Base-by-base conservation (phyloP, 2,113 vertebrate species). In the Anhinga rufa region DNA sequence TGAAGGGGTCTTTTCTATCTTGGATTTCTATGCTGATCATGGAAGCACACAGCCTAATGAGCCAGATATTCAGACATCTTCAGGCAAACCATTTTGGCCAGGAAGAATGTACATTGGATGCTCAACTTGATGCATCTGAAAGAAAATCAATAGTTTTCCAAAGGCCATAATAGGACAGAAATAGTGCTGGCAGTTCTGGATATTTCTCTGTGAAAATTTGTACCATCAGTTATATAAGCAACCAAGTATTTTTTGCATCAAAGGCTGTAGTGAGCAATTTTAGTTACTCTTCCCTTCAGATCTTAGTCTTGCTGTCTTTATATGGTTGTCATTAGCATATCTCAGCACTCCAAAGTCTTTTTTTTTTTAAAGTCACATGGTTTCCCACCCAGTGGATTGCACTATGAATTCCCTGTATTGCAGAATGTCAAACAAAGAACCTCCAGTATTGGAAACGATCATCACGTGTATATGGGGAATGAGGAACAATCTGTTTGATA, bases 161-260 rank as follows among this genome's bases (percentile, higher is more conserved):
- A 97, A 96, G 94, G 86, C 95, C 76, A 92, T 89, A 97, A 93
- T 93, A 93, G 81, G 68, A 94, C 94, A 95, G 92, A 97, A 97
- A 97, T 97, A 95, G 82, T 86, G 19, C 87, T 97, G 97, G 92
- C 95, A 96, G 86, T 86, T 95, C 90, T 93, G 78, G 85, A 54
- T 93, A 92, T 75, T 95, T 91, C 54, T 90, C 57, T 88, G 60
- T 91, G 93, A 95, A 90, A 90, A 92, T 83, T 74, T 91, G 48
- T 94, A 77, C 75, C 89, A 78, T 84, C 88, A 34, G 2, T 95
- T 97, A 95, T 90, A 95, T 93, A 96, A 96, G 90, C 55, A 84
- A 82, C 52, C 17, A 85, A 92, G 88, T 95, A 44, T 81, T 93
- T 96, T 93, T 94, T 95, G 80, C 90, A 75, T 95, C 94, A 97